Evolutionary conservation across 2,888 invertebrate genomes (phyloP).

Genomic region (Lycophotia porphyrea): DNA sequence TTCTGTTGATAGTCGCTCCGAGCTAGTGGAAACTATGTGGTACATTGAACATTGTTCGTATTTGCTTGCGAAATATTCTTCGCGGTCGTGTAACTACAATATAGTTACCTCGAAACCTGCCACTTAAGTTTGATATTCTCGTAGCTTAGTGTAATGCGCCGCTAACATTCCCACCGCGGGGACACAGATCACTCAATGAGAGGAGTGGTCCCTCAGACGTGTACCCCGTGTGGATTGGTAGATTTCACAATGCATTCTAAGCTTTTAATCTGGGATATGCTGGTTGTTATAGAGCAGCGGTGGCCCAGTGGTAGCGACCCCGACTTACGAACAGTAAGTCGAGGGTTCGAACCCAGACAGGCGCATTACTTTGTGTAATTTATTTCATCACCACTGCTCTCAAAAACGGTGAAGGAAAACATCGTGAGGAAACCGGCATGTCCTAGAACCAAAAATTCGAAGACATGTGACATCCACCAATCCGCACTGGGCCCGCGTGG

Average conservation of each 20-base stretch:
- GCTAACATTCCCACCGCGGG: background rate
- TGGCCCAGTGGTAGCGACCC: too few relatives aligned
- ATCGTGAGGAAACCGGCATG: too few relatives aligned
- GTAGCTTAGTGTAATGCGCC: background rate
- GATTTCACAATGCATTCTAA: background rate
- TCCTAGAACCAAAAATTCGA: too few relatives aligned
- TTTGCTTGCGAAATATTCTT: background rate
- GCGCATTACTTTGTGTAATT: too few relatives aligned
- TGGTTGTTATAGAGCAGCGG: too few relatives aligned
- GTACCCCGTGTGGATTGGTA: background rate
- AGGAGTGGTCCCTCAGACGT: background rate
- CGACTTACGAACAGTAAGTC: too few relatives aligned
- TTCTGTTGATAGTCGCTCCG: background rate
- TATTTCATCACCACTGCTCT: too few relatives aligned
- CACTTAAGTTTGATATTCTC: background rate
- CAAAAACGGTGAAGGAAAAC: too few relatives aligned
- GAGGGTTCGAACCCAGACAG: too few relatives aligned
- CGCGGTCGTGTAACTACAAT: background rate
- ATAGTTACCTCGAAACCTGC: background rate
- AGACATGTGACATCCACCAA: too few relatives aligned
- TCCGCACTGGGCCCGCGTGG: too few relatives aligned
- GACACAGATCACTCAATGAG: background rate
- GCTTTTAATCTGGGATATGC: background rate
- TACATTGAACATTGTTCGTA: constrained; percentile 26
- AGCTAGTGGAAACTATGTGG: constrained; percentile 16